A percentile compares a stretch with the other conserved stretches of the same genome.
Conservation (phyloP, 2,113 vertebrate species). For the Nyctibius bracteatus region DNA sequence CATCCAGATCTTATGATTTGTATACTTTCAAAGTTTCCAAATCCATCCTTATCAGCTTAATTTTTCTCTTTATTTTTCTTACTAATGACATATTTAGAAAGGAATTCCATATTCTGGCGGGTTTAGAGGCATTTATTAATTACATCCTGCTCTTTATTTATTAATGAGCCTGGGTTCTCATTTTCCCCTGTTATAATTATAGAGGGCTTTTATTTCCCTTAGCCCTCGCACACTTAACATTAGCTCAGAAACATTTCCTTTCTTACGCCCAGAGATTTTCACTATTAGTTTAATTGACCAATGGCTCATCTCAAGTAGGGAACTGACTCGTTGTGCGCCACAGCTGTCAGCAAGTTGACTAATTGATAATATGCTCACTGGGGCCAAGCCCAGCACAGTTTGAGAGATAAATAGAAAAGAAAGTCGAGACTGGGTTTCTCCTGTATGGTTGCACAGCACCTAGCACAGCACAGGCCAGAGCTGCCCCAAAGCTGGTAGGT, state of each 20-base stretch:
- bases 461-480: neutral
- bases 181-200: neutral
- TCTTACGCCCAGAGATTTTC: conserved; percentile 9
- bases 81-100: conserved; percentile 10
- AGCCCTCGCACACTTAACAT: neutral
- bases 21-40: neutral
- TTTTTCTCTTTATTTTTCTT: conserved; percentile 37
- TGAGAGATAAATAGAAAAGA: neutral
- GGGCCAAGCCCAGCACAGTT: neutral
- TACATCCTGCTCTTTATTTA: conserved; percentile 45
- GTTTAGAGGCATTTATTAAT: conserved; percentile 43
- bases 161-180: conserved; percentile 5
- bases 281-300: neutral
- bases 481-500: neutral
- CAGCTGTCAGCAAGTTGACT: conserved; percentile 1
- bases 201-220: neutral
- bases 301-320: neutral
- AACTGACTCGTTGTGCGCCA: neutral
- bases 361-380: neutral
- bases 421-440: neutral
- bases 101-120: conserved; percentile 6
- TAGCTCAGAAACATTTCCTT: conserved; percentile 29
- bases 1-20: neutral
- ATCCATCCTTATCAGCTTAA: neutral
- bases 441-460: neutral